These are phyloP conservation scores for Pelagia noctiluca DNA, from an alignment of 30 jellyfish, hydroid and myxozoan genomes.

Conservation along the genomic window DNA sequence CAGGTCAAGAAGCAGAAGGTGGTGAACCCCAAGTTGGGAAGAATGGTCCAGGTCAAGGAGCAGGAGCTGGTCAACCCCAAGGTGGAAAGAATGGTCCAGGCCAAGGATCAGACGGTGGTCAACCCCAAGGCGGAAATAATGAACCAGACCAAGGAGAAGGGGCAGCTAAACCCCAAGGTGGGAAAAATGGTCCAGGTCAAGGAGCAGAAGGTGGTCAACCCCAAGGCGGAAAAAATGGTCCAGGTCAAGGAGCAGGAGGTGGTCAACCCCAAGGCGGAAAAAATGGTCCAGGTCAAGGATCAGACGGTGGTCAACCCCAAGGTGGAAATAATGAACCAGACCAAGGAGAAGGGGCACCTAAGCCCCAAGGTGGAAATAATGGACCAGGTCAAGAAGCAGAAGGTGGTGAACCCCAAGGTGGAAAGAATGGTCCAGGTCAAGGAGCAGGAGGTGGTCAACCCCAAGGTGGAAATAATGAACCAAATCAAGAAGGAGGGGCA, in stretches of 20 bases:
- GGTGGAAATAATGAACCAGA: not conserved
- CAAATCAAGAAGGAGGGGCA: constrained; percentile 54
- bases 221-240: not conserved
- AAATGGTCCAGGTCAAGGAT: not conserved
- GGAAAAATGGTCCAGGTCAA: not conserved
- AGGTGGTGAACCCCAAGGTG: not conserved
- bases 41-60: not conserved
- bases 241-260: not conserved
- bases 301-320: not conserved
- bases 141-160: constrained; percentile 3
- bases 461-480: constrained; percentile 34
- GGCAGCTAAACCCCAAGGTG: not conserved
- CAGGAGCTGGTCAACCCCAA: not conserved
- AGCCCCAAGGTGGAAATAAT: not conserved
- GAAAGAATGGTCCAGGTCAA: not conserved
- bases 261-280: not conserved
- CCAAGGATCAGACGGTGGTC: not conserved
- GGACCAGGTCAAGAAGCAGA: not conserved
- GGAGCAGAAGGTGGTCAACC: not conserved
- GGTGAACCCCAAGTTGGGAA: too few relatives aligned
- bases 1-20: constrained; percentile 19
- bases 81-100: not conserved
- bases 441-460: constrained; percentile 30
- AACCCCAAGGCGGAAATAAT: not conserved
- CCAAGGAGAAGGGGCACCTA: not conserved